Evolutionary conservation across 2,113 vertebrate genomes (phyloP), one percentile per base, ranked within the genome.

Genomic region (Oxyruncus cristatus): DNA sequence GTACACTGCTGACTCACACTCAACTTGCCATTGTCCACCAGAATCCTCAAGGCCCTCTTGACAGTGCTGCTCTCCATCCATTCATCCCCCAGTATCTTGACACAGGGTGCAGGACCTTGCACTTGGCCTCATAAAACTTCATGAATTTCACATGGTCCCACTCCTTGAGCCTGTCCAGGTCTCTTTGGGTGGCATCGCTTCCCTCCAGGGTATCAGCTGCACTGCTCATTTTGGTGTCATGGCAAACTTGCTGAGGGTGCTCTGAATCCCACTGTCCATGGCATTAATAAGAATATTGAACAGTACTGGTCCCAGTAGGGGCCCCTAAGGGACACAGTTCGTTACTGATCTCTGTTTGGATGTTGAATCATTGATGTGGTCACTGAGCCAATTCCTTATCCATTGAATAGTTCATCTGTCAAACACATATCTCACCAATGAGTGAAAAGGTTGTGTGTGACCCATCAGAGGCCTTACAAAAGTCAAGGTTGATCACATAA

Each of bases 401-500:
- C 17, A 16, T 17, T 0, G 0, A 42, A 53, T 41, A 70, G 47
- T 50, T 39, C 14, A 11, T 71, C 30, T 10, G 55, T 59, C 32
- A 86, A 49, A 41, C 4, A 22, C 6, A 0, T 37, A 2, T 49
- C 39, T 62, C 18, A 63, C 26, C n/a, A 37, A 3, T 37, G 28
- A 44, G 26, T 59, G 46, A 37, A 9, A 35, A 28, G 23, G 58
- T 58, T 53, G 15, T 50, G 19, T 55, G 33, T 76, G 42, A n/a
- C 33, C 0, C 23, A 23, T 63, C 47, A 21, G 14, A 82, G 23
- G 27, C 50, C n/a, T 78, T 52, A 10, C 12, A 44, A 68, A 65
- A 68, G 13, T 55, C 53, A 47, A 77, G 73, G 73, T 32, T 63
- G 53, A 42, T 76, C 39, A 33, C 17, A 13, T 27, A 12, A 61